A percentile compares a stretch with the other conserved stretches of the same genome.
phyloP scores from a whole-genome alignment of 2,797 vertebrate species.

The Mallotus villosus region DNA sequence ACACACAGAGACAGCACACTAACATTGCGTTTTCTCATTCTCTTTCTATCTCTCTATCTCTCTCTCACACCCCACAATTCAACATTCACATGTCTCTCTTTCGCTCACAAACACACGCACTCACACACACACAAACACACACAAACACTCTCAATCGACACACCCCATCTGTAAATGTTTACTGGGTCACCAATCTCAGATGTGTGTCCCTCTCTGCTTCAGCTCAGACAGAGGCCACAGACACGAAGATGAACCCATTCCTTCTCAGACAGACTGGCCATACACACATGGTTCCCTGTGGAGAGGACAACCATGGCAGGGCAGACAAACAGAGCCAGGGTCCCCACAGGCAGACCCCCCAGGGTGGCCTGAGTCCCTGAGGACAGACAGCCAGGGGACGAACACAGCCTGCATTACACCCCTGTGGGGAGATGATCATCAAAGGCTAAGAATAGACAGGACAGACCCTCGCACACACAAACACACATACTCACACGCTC shows the following conservation, averaged over 20 bases:
- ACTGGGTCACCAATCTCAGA: constrained; percentile 55
- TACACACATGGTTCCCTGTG: not conserved
- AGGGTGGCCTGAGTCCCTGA: not conserved
- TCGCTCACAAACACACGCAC: constrained; percentile 7
- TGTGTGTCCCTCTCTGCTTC: constrained; percentile 31
- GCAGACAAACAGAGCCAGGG: not conserved
- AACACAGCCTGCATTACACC: too few species aligned
- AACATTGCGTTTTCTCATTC: too few species aligned
- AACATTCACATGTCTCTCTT: too few species aligned
- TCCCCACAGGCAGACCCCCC: not conserved
- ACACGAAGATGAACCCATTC: too few species aligned
- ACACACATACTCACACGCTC: too few species aligned
- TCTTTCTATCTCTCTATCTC: not conserved
- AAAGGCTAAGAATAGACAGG: not conserved
- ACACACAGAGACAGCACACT: not conserved
- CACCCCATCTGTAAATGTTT: constrained; percentile 53
- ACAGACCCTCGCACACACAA: too few species aligned
- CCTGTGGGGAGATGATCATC: too few species aligned
- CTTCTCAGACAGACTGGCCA: too few species aligned
- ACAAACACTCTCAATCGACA: constrained; percentile 15
- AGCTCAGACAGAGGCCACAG: too few species aligned
- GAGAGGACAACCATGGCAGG: not conserved
- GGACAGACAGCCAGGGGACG: too few species aligned
- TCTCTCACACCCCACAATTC: too few species aligned
- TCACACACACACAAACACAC: constrained; percentile 7